Base-by-base conservation (phyloP, 2,113 vertebrate species). In the Lepisosteus oculatus region DNA sequence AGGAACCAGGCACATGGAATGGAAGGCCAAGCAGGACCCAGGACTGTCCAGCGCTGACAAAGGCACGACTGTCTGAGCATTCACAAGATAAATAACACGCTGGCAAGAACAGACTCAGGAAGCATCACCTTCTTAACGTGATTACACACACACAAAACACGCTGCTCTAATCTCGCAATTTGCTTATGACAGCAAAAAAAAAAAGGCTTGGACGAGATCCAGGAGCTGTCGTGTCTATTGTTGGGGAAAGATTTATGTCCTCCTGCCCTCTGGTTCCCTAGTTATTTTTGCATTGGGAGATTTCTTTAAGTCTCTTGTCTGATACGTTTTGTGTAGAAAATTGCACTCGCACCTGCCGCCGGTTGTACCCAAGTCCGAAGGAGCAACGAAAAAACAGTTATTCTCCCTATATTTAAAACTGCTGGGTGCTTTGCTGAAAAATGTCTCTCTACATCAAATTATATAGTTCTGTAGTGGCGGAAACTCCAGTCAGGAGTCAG, bases 151-250 rank as follows among this genome's bases (percentile, higher is more conserved):
- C 41, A 47, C 9, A 54, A 12, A 41, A 3, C 15, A 29, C 45
- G 29, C 29, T 29, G 29, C 29, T 72, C 11, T 68, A 68, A 68
- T 55, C 15, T 56, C 47, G 2, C 45, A 59, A 8, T 43, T 41
- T 65, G 70, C 70, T 57, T 65, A 72, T 44, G 51, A 43, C 62
- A 64, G 44, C 61, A 56, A 12, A 54, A 63, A 62, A 71, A 17
- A 14, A n/a, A 5, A 41, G 54, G 17, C 3, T 14, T 67, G 66
- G 45, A 67, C 4, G 14, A 67, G 3, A 29, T 67, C 66, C 66
- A 67, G n/a, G 43, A 47, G 6, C 55, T 59, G 51, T 45, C 71
- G 14, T 15, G 42, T 55, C 55, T 66, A 67, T 67, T 72, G 55
- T 42, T 44, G 41, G 43, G 17, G 11, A 45, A 43, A 54, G 55